Percentiles rank a stretch among this genome's conserved stretches.
Conservation (phyloP, 2,113 vertebrate genomes). For the Furnarius figulus region DNA sequence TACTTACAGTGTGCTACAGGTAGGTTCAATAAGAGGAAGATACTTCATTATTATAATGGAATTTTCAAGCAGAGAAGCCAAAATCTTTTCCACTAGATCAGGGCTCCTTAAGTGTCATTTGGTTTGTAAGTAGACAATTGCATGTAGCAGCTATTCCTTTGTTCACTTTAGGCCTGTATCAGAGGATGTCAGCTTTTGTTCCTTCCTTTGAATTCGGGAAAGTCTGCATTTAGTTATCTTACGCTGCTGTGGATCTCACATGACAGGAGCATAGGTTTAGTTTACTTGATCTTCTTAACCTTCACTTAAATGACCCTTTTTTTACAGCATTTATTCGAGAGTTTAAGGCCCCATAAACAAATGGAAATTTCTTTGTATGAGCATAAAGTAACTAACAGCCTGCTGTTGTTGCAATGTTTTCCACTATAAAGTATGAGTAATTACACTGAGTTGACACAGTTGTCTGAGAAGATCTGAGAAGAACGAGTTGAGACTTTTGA, state of each 20-base stretch:
- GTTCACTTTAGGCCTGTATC: background rate
- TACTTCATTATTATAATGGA: background rate
- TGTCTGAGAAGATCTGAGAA: background rate
- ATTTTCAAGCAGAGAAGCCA: background rate
- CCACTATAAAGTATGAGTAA: background rate
- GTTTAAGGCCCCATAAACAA: background rate
- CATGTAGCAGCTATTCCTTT: background rate
- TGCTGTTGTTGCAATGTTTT: background rate
- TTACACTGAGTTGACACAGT: background rate
- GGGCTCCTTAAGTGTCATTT: background rate
- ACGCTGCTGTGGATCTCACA: background rate
- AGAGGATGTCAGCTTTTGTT: background rate
- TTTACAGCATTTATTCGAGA: background rate
- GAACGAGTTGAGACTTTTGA: background rate
- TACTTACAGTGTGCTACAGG: background rate
- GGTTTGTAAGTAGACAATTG: background rate
- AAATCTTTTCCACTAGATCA: background rate
- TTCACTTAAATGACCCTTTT: background rate
- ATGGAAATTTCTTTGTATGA: background rate
- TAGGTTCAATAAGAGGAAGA: background rate
- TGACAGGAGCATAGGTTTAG: background rate
- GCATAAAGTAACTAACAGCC: background rate
- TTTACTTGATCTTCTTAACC: background rate
- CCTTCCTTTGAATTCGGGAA: background rate
- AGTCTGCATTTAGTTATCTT: background rate